phyloP scores from a whole-genome alignment of 2,113 vertebrate genomes.

The Tachysurus vachellii region DNA sequence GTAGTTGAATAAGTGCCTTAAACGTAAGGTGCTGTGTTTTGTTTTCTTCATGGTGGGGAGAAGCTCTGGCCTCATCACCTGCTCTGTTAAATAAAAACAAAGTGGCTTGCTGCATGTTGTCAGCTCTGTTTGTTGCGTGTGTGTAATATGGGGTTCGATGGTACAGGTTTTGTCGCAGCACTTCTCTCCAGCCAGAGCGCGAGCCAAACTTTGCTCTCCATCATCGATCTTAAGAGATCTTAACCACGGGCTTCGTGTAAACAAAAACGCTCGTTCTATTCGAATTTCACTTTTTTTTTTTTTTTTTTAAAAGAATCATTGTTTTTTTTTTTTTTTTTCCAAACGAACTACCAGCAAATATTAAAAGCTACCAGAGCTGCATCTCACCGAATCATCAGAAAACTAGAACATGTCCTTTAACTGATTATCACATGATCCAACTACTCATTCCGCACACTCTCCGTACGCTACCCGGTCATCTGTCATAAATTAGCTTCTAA shows the following conservation, averaged over 20 bases:
- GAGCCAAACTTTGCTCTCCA: conserved; percentile 38
- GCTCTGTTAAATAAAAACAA: conserved; percentile 56
- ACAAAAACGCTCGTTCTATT: conserved; percentile 56
- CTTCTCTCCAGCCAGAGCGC: conserved; percentile 44
- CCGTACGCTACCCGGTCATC: conserved; percentile 44
- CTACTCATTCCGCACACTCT: conserved; percentile 25
- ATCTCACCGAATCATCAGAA: conserved; percentile 63
- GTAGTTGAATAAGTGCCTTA: too few relatives aligned
- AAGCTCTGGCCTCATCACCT: conserved; percentile 47
- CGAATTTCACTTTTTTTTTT: conserved; percentile 27
- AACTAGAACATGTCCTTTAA: conserved; percentile 47
- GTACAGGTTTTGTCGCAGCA: conserved; percentile 38
- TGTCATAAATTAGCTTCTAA: conserved; percentile 47
- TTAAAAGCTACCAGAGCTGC: conserved; percentile 60
- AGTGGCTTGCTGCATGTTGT: conserved; percentile 50
- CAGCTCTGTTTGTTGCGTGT: conserved; percentile 48
- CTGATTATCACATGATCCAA: conserved; percentile 9
- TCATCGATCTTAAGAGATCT: conserved; percentile 43
- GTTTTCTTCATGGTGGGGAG: not conserved
- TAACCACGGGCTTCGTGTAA: conserved; percentile 58
- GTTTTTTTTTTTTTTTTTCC: not conserved
- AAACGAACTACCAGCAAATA: conserved; percentile 55
- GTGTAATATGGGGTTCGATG: conserved; percentile 42
- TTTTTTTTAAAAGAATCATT: not conserved
- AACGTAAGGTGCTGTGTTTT: not conserved